Percentiles rank a stretch among this genome's conserved stretches.
These are phyloP conservation scores for Pangasius mekongensis DNA, from an alignment of 2,797 vertebrate genomes.

Conservation along the genomic window DNA sequence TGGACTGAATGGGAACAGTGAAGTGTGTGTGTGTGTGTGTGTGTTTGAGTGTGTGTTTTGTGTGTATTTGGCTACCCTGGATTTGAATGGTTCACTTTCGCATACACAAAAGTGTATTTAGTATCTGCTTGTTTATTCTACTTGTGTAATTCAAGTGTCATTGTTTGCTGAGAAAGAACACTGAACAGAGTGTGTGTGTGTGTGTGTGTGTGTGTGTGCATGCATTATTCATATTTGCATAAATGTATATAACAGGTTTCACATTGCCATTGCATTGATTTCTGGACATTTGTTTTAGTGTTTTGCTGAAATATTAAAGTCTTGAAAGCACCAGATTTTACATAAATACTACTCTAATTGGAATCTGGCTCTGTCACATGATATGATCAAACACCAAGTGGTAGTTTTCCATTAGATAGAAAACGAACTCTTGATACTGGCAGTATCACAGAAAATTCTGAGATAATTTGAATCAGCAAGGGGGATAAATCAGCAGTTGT, in stretches of 20 bases:
- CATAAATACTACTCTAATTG: constrained; percentile 5
- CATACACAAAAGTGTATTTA: constrained; percentile 24
- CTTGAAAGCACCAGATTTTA: background rate
- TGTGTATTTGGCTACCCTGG: background rate
- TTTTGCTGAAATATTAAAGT: background rate
- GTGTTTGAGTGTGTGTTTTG: background rate
- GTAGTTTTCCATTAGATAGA: constrained; percentile 12
- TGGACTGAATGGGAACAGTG: background rate
- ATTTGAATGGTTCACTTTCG: constrained; percentile 16
- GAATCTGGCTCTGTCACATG: background rate
- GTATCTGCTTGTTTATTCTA: constrained; percentile 44
- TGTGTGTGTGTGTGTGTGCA: background rate
- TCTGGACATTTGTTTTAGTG: background rate
- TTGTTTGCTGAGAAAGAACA: constrained; percentile 37
- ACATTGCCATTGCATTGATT: background rate
- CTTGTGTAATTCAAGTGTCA: constrained; percentile 38
- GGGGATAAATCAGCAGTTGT: background rate
- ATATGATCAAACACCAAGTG: constrained; percentile 13
- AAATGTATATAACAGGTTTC: background rate
- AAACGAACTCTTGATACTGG: background rate
- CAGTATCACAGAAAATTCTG: background rate
- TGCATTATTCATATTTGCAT: background rate
- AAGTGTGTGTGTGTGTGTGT: background rate
- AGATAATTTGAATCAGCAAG: constrained; percentile 1
- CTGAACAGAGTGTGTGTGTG: background rate